A percentile compares a stretch with the other conserved stretches of the same genome.
phyloP scores from a whole-genome alignment of 2,797 vertebrate genomes.

The Coregonus sp. region DNA sequence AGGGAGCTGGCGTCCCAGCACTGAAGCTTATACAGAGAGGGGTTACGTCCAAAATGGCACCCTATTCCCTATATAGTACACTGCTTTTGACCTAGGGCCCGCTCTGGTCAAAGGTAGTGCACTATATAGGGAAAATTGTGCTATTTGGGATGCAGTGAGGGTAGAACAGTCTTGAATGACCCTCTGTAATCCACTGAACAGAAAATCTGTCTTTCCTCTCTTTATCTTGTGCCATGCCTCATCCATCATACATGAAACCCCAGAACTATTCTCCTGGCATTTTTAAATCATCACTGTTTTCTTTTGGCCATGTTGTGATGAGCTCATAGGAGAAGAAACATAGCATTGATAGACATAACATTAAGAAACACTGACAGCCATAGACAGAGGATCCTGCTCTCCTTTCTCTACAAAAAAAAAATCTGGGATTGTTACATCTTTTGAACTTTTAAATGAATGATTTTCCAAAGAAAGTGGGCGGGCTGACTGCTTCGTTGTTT shows the following conservation, averaged over 20 bases:
- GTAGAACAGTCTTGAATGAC: not conserved
- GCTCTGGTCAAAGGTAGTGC: not conserved
- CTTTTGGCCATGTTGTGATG: too few species aligned
- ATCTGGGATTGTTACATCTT: too few species aligned
- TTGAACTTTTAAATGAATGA: not conserved
- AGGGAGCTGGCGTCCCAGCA: not conserved
- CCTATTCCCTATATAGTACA: not conserved
- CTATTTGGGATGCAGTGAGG: not conserved
- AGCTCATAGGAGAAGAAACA: too few species aligned
- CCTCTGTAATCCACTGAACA: constrained; percentile 2
- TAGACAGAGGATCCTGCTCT: too few species aligned
- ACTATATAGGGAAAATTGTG: not conserved
- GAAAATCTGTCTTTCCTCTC: not conserved
- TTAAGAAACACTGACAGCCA: too few species aligned
- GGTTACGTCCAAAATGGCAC: not conserved
- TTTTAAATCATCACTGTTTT: too few species aligned
- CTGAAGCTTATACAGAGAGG: not conserved
- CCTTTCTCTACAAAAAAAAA: too few species aligned
- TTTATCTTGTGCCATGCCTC: not conserved
- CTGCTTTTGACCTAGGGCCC: not conserved
- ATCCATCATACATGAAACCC: too few species aligned
- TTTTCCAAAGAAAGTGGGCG: not conserved
- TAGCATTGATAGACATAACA: too few species aligned
- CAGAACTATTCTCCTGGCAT: too few species aligned
- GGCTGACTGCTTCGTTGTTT: too few species aligned